Percentiles rank a stretch among this genome's conserved stretches.
Conservation (phyloP, 2,888 invertebrate genomes). For the Anarsia innoxiella region DNA sequence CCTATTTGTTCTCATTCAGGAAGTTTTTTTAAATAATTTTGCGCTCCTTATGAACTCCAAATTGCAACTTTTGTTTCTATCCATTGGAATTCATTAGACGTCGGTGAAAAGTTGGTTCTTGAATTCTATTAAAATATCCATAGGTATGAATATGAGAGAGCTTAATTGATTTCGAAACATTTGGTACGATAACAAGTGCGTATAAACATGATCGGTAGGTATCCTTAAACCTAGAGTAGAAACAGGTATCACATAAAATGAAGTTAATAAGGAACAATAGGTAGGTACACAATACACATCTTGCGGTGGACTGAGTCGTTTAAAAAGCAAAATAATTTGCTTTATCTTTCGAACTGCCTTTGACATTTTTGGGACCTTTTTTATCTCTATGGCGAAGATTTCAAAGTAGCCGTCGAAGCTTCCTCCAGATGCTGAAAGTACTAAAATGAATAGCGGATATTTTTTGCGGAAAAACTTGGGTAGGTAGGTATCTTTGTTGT, state of each 20-base stretch:
- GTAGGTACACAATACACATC: too few relatives aligned
- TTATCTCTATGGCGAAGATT: conserved; percentile 2
- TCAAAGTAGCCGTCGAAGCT: neutral
- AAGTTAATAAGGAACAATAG: conserved; percentile 1
- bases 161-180: conserved; percentile 9
- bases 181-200: neutral
- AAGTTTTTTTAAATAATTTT: conserved; percentile 21
- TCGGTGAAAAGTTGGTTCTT: conserved; percentile 16
- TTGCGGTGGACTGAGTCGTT: too few relatives aligned
- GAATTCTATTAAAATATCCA: conserved; percentile 16
- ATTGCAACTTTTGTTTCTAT: conserved; percentile 24
- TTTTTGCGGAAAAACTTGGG: conserved; percentile 1
- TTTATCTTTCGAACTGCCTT: conserved; percentile 3
- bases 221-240: neutral
- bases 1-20: conserved; percentile 30
- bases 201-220: neutral
- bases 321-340: conserved; percentile 3
- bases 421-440: neutral
- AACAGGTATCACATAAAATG: too few relatives aligned
- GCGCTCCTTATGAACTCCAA: conserved; percentile 19
- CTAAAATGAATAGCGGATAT: neutral
- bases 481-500: conserved; percentile 5
- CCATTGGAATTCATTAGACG: conserved; percentile 24
- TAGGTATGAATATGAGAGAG: conserved; percentile 10
- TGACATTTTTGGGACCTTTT: conserved; percentile 4